phyloP scores from a whole-genome alignment of 1,140 invertebrate species.

The Intoshia linei region DNA sequence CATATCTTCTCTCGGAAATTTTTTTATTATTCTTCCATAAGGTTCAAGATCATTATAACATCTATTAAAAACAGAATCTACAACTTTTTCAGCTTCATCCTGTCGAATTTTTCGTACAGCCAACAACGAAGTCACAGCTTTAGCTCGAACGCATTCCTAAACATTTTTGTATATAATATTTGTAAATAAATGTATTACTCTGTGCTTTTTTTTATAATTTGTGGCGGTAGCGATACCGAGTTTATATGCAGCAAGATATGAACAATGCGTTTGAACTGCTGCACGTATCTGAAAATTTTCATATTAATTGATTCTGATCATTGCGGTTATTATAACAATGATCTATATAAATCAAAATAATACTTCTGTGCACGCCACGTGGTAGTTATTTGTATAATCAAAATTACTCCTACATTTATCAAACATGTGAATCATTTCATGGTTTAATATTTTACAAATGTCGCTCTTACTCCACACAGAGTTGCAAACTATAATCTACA shows the following conservation, averaged over 20 bases:
- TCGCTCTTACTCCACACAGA: constrained; percentile 7
- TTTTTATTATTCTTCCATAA: constrained; percentile 41
- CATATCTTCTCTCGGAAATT: too few relatives aligned
- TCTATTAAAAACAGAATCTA: constrained; percentile 53
- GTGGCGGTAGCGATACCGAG: constrained; percentile 40
- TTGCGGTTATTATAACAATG: background rate
- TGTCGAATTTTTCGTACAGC: constrained; percentile 39
- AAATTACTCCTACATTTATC: constrained; percentile 57
- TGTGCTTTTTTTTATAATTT: constrained; percentile 36
- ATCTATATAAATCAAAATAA: background rate
- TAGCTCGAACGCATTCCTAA: constrained; percentile 56
- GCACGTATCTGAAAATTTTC: constrained; percentile 19
- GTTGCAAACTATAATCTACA: too few relatives aligned
- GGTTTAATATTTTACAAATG: constrained; percentile 34
- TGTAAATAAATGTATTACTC: constrained; percentile 7
- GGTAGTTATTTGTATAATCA: constrained; percentile 55
- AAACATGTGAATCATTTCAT: constrained; percentile 85
- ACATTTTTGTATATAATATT: background rate
- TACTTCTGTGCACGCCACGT: constrained; percentile 64
- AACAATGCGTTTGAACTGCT: constrained; percentile 61
- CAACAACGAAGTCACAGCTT: constrained; percentile 45
- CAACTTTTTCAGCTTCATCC: constrained; percentile 35
- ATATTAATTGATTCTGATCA: background rate
- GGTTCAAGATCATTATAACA: constrained; percentile 76
- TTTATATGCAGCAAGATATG: constrained; percentile 39